A percentile compares a stretch with the other conserved stretches of the same genome.
Conservation (phyloP, 2,888 invertebrate genomes). For the Epinotia brunnichana region DNA sequence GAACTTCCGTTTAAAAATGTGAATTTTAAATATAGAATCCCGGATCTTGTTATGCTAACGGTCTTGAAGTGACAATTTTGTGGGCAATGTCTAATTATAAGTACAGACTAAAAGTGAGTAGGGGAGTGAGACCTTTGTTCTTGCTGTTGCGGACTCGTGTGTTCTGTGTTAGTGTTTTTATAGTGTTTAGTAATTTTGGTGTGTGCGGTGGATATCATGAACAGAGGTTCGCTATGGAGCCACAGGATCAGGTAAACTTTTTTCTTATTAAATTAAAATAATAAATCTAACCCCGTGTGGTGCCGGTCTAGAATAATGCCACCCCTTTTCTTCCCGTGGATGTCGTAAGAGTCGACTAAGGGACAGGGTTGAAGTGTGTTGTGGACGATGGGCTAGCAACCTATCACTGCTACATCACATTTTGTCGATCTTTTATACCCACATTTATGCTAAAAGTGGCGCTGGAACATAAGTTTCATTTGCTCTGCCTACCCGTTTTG, state of each 20-base stretch:
- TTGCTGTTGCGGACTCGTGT: slow-evolving; percentile 72
- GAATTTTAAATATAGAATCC: slow-evolving; percentile 64
- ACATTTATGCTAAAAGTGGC: too few species aligned
- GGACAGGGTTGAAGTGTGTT: too few species aligned
- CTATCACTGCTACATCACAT: too few species aligned
- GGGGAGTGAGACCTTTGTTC: slow-evolving; percentile 72
- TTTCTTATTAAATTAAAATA: too few species aligned
- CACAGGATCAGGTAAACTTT: slow-evolving; percentile 84
- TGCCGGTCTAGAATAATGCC: too few species aligned
- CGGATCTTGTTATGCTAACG: slow-evolving; percentile 66
- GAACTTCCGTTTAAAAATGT: slow-evolving; percentile 71
- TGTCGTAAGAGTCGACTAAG: too few species aligned
- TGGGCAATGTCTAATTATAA: slow-evolving; percentile 63
- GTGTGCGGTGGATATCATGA: slow-evolving; percentile 72
- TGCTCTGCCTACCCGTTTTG: too few species aligned
- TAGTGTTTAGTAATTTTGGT: slow-evolving; percentile 46
- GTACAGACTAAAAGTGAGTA: slow-evolving; percentile 65
- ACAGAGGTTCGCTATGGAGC: slow-evolving; percentile 93
- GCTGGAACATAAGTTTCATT: too few species aligned
- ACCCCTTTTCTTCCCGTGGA: too few species aligned
- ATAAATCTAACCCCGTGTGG: neutral
- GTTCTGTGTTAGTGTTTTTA: slow-evolving; percentile 57
- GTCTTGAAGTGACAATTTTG: slow-evolving; percentile 49
- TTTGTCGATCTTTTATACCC: too few species aligned
- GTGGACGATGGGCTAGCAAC: too few species aligned